A percentile compares a stretch with the other conserved stretches of the same genome.
These are phyloP conservation scores for Haliaeetus leucogaster DNA, from an alignment of 2,113 vertebrate genomes.

Conservation along the genomic window DNA sequence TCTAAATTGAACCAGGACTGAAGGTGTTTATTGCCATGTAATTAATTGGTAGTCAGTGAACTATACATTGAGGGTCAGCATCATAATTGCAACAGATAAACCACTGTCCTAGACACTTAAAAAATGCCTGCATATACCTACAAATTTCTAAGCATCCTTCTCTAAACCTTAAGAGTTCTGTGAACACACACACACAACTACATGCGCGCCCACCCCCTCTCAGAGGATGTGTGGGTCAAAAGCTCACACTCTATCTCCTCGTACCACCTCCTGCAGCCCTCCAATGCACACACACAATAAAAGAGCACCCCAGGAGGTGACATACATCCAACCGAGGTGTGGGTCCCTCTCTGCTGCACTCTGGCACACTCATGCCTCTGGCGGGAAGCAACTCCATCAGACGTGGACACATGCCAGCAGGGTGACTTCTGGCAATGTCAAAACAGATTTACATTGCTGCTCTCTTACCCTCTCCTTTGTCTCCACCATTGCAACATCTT, in stretches of 20 bases:
- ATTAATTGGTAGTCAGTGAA: neutral
- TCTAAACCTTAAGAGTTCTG: neutral
- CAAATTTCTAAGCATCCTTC: neutral
- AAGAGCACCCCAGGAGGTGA: neutral
- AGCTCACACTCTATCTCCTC: neutral
- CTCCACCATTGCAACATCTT: neutral
- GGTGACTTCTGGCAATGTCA: neutral
- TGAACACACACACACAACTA: neutral
- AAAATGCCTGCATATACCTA: neutral
- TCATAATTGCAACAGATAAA: neutral
- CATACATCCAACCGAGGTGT: fast-evolving
- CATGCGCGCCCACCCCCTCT: fast-evolving
- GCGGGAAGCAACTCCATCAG: fast-evolving
- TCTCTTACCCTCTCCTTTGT: neutral
- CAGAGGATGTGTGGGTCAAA: neutral
- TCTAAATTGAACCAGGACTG: neutral
- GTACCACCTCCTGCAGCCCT: neutral
- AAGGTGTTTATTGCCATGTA: neutral
- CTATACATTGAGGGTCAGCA: neutral
- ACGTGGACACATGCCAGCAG: neutral
- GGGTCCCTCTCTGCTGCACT: neutral
- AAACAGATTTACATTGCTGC: neutral
- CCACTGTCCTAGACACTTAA: neutral
- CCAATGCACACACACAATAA: neutral
- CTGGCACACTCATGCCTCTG: fast-evolving